Evolutionary conservation across 2,113 vertebrate genomes (phyloP), one percentile per base, ranked within the genome.

Genomic region (Spheniscus mendiculus): DNA sequence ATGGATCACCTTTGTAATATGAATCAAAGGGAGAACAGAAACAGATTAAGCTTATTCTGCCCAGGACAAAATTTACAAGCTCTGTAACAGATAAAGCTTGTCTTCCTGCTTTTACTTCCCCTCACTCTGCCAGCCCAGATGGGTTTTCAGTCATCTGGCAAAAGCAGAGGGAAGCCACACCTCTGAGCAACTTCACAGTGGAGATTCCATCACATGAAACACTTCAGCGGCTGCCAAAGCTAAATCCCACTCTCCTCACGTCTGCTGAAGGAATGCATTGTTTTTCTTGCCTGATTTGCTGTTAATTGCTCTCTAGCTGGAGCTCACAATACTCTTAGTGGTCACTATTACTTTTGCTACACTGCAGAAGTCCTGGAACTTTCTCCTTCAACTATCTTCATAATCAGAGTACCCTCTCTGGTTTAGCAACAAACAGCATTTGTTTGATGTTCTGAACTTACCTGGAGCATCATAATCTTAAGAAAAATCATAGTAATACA

Each of bases 131-230:
- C 70, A 90, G 16, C 15, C 18, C 50, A 94, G 69, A 91, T 74
- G 72, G 72, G 22, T 74, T 94, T 92, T 93, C 72, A 95, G 91
- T 93, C 77, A 81, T 47, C 89, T 96, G 76, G 89, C 59, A 87
- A 77, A 96, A 81, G 59, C 0, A 47, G 77, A 95, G 83, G 89
- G n/a, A 97, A 96, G 82, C 89, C 77, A 84, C 96, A 93, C 89
- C 93, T 94, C 38, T 89, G n/a, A 94, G 77, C 72, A 89, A 63
- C 83, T 74, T 92, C 77, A 62, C 36, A 79, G 38, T 32, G 52
- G 63, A 95, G 58, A 92, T 58, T 88, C 47, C 72, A 83, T 42
- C 45, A 71, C 69, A 80, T 42, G 18, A 74, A 93, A 87, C 42
- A 81, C 63, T 92, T 83, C 12, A 66, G 36, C 59, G 74, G 63